Evolutionary conservation across 2,113 vertebrate genomes (phyloP).

Genomic region (Gallinago media): DNA sequence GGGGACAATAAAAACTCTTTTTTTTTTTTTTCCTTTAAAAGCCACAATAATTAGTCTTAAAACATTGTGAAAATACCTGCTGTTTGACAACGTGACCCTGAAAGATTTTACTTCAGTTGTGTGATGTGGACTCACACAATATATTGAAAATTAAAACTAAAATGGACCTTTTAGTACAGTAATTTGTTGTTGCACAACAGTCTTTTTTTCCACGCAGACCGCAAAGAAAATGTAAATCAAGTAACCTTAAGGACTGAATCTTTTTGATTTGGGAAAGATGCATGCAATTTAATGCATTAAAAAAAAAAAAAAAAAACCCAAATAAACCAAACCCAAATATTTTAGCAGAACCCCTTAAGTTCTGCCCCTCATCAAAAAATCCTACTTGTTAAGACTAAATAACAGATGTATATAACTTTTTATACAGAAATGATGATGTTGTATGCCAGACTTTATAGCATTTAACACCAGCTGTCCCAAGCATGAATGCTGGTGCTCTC

Average conservation of each 20-base stretch:
- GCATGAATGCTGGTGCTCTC: not conserved
- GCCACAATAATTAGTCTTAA: not conserved
- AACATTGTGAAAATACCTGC: not conserved
- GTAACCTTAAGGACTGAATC: constrained; percentile 57
- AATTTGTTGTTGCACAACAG: not conserved
- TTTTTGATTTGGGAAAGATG: constrained; percentile 67
- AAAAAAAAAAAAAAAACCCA: too few relatives aligned
- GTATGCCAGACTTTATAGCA: not conserved
- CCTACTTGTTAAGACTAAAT: not conserved
- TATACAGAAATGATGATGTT: not conserved
- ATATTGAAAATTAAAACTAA: not conserved
- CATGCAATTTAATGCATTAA: too few relatives aligned
- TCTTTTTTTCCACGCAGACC: not conserved
- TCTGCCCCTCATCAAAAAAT: not conserved
- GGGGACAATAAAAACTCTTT: not conserved
- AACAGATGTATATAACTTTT: not conserved
- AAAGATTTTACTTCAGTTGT: not conserved
- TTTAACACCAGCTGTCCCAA: not conserved
- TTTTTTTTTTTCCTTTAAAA: not conserved
- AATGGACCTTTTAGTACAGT: not conserved
- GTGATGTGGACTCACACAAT: not conserved
- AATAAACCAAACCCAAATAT: too few relatives aligned
- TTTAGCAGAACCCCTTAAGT: not conserved
- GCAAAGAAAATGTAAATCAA: constrained; percentile 48
- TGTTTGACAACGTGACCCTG: not conserved